Evolutionary conservation across 2,113 vertebrate genomes (phyloP), one percentile per base, ranked within the genome.

Genomic region (Cynoglossus semilaevis): DNA sequence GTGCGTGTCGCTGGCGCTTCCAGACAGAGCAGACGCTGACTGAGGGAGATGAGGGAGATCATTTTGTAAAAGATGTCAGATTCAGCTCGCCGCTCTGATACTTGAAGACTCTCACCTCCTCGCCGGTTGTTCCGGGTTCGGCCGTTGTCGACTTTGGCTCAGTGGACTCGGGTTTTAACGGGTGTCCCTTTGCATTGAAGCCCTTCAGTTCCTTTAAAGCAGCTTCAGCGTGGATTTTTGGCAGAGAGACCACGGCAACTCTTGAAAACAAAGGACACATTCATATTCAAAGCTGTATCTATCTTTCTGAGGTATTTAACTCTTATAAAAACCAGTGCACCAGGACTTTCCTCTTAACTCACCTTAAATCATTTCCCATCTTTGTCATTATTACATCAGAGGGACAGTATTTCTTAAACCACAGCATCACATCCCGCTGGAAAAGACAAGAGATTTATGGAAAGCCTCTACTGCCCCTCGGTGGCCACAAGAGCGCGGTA

Each of bases 381-480:
- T 37, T 48, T 17, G 44, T 72, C 17, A 89, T 37, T 17, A 38
- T 71, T 16, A 88, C 86, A 22, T 81, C 74, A 15, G 53, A 76
- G 1, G 56, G 38, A 3, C 57, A 22, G 61, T 85, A 81, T 40
- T 77, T 85, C 56, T 85, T 70, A 82, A 88, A 87, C 72, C 65
- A 72, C 36, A 50, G 36, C 72, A 57, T 56, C 51, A 85, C 36
- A 0, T 87, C 82, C 2, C 46, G 29, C 86, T 90, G 66, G 16
- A 38, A 43, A 19, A 55, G 35, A 71, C 16, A n/a, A 15, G 52
- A 15, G 46, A 8, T 51, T 43, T 7, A 58, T n/a, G 42, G 7
- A 15, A 15, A 50, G 22, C 14, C 46, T 64, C 41, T 13, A 15
- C 55, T 53, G 63, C 75, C 70, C 58, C 48, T 80, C 74, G 65